Evolutionary conservation across 2,113 vertebrate species (phyloP), one percentile per base, ranked within the genome.

Genomic region (Chunga burmeisteri): DNA sequence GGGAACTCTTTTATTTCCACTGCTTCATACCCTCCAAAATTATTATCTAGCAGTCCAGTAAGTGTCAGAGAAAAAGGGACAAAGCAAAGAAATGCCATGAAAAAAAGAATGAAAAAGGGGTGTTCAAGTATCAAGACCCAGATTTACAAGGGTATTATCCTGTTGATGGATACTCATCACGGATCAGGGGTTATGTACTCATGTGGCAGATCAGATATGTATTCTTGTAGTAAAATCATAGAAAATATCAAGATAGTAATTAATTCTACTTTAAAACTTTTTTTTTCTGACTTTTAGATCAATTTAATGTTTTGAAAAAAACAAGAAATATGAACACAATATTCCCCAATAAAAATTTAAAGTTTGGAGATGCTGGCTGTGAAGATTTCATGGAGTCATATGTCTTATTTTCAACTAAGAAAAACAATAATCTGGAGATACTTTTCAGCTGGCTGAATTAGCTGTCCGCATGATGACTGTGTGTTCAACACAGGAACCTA

Each of bases 151-250:
- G 5, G 2, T 47, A 23, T 72, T 49, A 21, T 50, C 21, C 10
- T 13, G 15, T 9, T 74, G n/a, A 20, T 27, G 27, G 16, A 27
- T 23, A 18, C 2, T 55, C 9, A 6, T 19, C 15, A 53, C 49
- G 32, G 23, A 46, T 15, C 20, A 30, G 72, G 26, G 14, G 6
- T 62, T 71, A 49, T 21, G 15, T 23, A 26, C 13, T n/a, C 7
- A 18, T 29, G 30, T 40, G 34, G 10, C 0, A 0, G 1, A 36
- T 30, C 49, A 23, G 13, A 6, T 44, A 44, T 6, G 2, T 7
- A 19, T 61, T 49, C 14, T 19, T 18, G 17, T 2, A 25, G 21
- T 17, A 59, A 40, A 74, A 32, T 17, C 16, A 5, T 30, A 47
- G 10, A 46, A 83, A n/a, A 26, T 3, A n/a, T 42, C 40, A 27